phyloP scores from a whole-genome alignment of 2,888 invertebrate genomes.

The Netelia virgata region DNA sequence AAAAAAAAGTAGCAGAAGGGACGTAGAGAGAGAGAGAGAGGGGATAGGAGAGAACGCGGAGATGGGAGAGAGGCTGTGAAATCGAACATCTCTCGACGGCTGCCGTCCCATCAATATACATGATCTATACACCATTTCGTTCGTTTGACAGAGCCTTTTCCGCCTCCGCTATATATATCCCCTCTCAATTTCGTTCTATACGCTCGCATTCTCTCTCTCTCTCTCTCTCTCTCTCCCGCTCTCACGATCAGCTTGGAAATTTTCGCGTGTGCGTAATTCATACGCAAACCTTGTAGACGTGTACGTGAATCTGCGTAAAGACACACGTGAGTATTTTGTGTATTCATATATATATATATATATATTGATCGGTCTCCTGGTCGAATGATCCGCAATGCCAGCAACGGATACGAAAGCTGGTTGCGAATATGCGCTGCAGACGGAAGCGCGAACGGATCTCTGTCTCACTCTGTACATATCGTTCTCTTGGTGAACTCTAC shows the following conservation, averaged over 20 bases:
- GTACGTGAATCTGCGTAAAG: constrained; percentile 54
- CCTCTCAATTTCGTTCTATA: constrained; percentile 4
- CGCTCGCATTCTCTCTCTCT: too few relatives aligned
- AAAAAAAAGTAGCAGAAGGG: constrained; percentile 30
- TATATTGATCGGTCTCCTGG: constrained; percentile 15
- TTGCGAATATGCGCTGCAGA: constrained; percentile 77
- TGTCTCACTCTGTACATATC: constrained; percentile 40
- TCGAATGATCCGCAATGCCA: constrained; percentile 69
- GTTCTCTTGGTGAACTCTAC: background rate
- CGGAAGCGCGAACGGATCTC: constrained; percentile 76
- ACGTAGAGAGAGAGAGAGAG: constrained; percentile 4
- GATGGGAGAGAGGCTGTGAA: constrained; percentile 73
- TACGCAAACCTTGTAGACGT: constrained; percentile 42
- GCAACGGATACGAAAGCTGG: constrained; percentile 78
- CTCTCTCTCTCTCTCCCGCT: constrained; percentile 1
- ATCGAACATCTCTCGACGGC: constrained; percentile 78
- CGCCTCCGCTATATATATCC: background rate
- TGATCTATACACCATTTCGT: constrained; percentile 80
- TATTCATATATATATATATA: constrained; percentile 1
- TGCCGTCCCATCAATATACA: constrained; percentile 80
- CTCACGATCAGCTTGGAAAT: constrained; percentile 27
- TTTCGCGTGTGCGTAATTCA: constrained; percentile 61
- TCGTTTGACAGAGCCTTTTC: constrained; percentile 48
- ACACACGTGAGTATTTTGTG: constrained; percentile 10
- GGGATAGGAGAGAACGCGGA: constrained; percentile 6